These are phyloP conservation scores for Lissocephala sabroskyi DNA, from an alignment of 2,888 invertebrate genomes.

Conservation along the genomic window DNA sequence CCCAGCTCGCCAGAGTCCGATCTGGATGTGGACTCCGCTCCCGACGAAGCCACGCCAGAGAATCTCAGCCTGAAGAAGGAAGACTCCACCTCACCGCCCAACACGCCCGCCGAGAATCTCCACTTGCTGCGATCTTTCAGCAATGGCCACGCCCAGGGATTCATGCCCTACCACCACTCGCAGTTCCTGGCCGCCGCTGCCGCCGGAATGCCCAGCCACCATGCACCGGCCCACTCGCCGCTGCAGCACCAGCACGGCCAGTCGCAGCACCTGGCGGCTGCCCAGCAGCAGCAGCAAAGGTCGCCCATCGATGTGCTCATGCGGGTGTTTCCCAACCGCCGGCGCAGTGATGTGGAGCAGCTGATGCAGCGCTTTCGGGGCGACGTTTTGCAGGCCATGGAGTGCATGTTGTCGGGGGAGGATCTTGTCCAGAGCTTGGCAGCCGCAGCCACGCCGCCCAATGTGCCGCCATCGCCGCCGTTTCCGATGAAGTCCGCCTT, in stretches of 20 bases:
- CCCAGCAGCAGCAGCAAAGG: constrained; percentile 73
- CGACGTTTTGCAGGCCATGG: constrained; percentile 94
- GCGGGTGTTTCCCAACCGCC: constrained; percentile 90
- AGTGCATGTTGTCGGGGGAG: constrained; percentile 85
- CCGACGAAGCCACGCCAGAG: constrained; percentile 79
- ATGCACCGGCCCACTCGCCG: constrained; percentile 41
- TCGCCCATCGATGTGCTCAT: constrained; percentile 91
- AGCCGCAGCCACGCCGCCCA: constrained; percentile 73
- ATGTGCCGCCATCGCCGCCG: constrained; percentile 68
- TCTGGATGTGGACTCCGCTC: constrained; percentile 72
- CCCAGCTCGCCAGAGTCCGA: constrained; percentile 73
- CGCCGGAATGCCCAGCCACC: constrained; percentile 59
- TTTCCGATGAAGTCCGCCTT: constrained; percentile 79
- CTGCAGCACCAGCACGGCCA: constrained; percentile 44
- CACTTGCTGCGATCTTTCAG: constrained; percentile 68
- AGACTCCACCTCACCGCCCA: constrained; percentile 73
- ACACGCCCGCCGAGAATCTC: constrained; percentile 69
- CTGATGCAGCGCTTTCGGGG: constrained; percentile 88
- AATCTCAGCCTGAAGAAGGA: constrained; percentile 84
- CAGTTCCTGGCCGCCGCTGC: constrained; percentile 65
- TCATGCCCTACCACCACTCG: constrained; percentile 73
- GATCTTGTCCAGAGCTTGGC: constrained; percentile 61
- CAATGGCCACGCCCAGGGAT: constrained; percentile 70
- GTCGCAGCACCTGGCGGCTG: constrained; percentile 19
- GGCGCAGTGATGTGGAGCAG: constrained; percentile 89